Conservation (phyloP, 35 echinoderm and acorn worm genomes). For the Heliocidaris erythrogramma region DNA sequence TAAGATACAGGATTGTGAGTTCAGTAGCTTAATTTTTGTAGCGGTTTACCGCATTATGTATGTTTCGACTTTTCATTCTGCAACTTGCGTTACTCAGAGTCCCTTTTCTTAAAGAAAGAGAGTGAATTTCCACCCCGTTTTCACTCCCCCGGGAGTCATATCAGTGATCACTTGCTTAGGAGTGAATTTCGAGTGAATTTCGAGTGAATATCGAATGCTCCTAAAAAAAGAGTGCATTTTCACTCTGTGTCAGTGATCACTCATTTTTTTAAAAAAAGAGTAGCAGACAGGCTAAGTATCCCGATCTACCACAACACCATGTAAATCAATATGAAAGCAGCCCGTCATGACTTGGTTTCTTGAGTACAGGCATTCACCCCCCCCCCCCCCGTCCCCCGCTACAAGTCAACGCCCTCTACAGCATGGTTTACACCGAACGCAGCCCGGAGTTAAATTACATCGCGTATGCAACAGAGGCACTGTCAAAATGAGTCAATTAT, state of each 20-base stretch:
- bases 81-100: background rate
- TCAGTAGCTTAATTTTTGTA: too few relatives aligned
- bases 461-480: background rate
- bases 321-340: background rate
- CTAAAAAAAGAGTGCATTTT: too few relatives aligned
- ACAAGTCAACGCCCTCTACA: background rate
- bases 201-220: too few relatives aligned
- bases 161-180: too few relatives aligned
- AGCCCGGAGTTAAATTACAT: background rate
- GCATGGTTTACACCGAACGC: background rate
- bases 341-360: background rate
- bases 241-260: too few relatives aligned
- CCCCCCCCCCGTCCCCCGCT: too few relatives aligned
- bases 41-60: background rate
- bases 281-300: background rate
- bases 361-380: background rate
- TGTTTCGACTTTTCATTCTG: background rate
- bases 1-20: too few relatives aligned
- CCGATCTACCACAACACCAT: background rate
- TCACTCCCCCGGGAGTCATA: too few relatives aligned
- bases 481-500: background rate
- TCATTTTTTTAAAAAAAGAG: background rate
- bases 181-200: too few relatives aligned
- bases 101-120: too few relatives aligned
- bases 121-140: too few relatives aligned